Percentiles rank a stretch among this genome's conserved stretches.
Evolutionary conservation across 1,140 invertebrate species (phyloP).

Genomic region (Globodera rostochiensis): DNA sequence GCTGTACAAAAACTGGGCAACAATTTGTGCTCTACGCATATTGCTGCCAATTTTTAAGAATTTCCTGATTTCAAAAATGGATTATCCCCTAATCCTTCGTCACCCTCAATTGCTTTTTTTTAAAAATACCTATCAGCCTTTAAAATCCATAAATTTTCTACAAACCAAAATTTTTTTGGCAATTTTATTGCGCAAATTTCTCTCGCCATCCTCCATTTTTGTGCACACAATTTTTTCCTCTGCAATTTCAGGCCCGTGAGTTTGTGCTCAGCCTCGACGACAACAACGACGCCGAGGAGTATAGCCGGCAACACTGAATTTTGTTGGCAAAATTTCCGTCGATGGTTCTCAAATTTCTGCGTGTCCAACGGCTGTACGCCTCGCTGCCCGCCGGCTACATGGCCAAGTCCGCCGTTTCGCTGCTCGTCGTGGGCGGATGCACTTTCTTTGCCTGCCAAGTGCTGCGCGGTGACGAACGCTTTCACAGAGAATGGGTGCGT

Average conservation of each 20-base stretch:
- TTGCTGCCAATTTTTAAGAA: too few relatives aligned
- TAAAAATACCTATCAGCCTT: too few relatives aligned
- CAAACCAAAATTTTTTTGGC: too few relatives aligned
- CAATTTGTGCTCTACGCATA: too few relatives aligned
- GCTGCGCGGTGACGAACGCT: conserved; percentile 32
- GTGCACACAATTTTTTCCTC: background rate
- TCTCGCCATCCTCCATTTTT: too few relatives aligned
- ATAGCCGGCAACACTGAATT: background rate
- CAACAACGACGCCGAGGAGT: background rate
- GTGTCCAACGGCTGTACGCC: conserved; percentile 37
- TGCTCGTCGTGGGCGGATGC: conserved; percentile 25
- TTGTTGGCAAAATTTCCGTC: background rate
- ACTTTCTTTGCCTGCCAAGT: conserved; percentile 16
- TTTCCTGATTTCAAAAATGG: too few relatives aligned
- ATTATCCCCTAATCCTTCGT: too few relatives aligned
- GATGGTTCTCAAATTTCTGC: background rate
- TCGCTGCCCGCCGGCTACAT: conserved; percentile 51
- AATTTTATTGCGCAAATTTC: too few relatives aligned
- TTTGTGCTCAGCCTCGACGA: background rate
- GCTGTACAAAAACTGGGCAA: too few relatives aligned
- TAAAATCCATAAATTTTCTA: too few relatives aligned
- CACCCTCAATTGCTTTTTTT: too few relatives aligned
- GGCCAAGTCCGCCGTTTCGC: conserved; percentile 42
- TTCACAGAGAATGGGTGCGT: conserved; percentile 29
- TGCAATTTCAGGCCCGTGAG: background rate